phyloP scores from a whole-genome alignment of 2,113 vertebrate species.

The Psephotus haematonotus region DNA sequence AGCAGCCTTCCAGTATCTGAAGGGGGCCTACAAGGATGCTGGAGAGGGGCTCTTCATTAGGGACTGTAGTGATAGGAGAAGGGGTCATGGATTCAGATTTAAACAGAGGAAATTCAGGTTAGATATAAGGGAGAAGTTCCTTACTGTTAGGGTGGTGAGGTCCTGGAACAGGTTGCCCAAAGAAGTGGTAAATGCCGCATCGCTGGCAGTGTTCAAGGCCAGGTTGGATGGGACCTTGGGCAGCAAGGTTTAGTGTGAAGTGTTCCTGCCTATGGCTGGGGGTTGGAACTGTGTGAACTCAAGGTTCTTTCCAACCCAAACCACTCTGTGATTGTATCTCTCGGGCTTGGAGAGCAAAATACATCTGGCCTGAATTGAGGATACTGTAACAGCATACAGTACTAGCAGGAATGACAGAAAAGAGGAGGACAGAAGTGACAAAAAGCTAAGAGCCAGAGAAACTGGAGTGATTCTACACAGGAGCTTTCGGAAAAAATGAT shows the following conservation, averaged over 20 bases:
- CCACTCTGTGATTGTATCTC: neutral
- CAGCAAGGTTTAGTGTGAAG: neutral
- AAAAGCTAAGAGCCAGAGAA: neutral
- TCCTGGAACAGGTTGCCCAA: neutral
- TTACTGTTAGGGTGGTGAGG: neutral
- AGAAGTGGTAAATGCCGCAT: neutral
- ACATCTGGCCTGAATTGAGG: neutral
- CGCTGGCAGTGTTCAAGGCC: neutral
- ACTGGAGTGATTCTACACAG: neutral
- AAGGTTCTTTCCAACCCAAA: neutral
- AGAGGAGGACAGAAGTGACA: neutral
- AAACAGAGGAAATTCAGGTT: neutral
- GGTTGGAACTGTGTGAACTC: neutral
- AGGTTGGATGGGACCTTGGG: neutral
- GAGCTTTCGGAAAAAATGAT: neutral
- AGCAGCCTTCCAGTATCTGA: neutral
- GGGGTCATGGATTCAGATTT: neutral
- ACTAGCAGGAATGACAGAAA: neutral
- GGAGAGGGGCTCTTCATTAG: neutral
- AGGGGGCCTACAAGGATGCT: neutral
- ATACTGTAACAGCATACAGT: fast-evolving
- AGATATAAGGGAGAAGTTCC: neutral
- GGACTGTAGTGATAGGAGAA: neutral
- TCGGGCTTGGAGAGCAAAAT: neutral
- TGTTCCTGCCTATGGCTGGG: neutral